Base-by-base conservation (phyloP, 2,888 invertebrate species). In the Lasioglossum pauxillum region DNA sequence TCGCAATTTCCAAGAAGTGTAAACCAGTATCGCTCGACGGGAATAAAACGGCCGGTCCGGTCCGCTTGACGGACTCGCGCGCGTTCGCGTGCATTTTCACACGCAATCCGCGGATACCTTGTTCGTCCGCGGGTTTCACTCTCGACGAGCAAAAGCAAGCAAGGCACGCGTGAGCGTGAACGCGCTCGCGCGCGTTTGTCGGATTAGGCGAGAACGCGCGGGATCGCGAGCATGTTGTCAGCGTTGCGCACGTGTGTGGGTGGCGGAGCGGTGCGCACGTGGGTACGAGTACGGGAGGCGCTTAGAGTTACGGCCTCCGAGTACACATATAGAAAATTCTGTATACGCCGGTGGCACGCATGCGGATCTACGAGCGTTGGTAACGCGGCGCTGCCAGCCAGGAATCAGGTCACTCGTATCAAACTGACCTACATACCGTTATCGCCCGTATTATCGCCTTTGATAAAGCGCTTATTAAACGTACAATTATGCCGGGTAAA, bases 371-470 rank as follows among this genome's bases (percentile, higher is more conserved):
- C 86, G 83, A 86, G 89, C 82, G 78, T 57, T 90, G 83, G 89
- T 91, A 91, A 89, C 85, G 87, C 85, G 73, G 88, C 82, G 75
- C 88, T 85, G 88, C 85, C 89, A 89, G 89, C 85, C 73, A 88
- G 89, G 91, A 95, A 95, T 95, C 93, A 92, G 95, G 95, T 94
- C 95, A 94, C 90, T 94, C 92, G 92, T 95, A 95, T 95, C 95
- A 94, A 93, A 93, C 93, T 95, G 95, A 95, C 95, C 95, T 93
- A 95, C 95, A 95, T 95, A 93, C 91, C 89, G 90, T 93, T 94
- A 94, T 94, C 95, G 92, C 91, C 83, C 89, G 90, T 91, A 93
- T 93, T 94, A 94, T 94, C 94, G 91, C 90, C 87, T 91, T 90
- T 92, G 94, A 94, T 94, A 94, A 94, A 92, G 92, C 92, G 91